Percentiles rank a stretch among this genome's conserved stretches.
These are phyloP conservation scores for Apodemia zela DNA, from an alignment of 2,888 invertebrate genomes.

Conservation along the genomic window DNA sequence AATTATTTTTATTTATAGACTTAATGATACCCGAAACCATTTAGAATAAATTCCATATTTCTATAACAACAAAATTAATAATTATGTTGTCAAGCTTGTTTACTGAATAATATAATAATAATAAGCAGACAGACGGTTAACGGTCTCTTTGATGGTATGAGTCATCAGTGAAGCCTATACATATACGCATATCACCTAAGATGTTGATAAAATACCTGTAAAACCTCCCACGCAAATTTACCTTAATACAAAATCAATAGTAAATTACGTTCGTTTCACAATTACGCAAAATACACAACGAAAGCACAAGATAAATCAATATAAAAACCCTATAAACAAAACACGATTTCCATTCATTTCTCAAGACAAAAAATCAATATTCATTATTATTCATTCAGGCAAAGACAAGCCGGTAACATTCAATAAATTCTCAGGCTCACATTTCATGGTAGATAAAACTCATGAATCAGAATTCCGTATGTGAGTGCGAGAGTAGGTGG, in stretches of 20 bases:
- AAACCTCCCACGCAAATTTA: no score
- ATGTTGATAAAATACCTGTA: background rate
- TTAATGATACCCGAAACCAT: no score
- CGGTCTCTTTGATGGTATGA: no score
- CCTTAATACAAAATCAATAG: background rate
- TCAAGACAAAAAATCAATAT: conserved; percentile 23
- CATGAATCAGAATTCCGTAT: conserved; percentile 77
- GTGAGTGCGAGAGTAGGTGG: conserved; percentile 63
- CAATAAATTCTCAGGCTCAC: conserved; percentile 64
- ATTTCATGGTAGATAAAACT: conserved; percentile 77
- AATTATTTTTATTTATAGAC: no score
- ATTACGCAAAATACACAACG: background rate
- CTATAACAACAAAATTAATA: no score
- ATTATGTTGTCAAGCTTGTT: no score
- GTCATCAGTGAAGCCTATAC: no score
- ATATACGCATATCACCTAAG: no score
- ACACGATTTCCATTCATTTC: conserved; percentile 19
- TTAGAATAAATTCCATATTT: no score
- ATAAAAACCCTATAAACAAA: background rate
- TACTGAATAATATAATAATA: no score
- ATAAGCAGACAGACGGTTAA: no score
- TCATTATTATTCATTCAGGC: conserved; percentile 54
- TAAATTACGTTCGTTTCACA: background rate
- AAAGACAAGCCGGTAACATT: conserved; percentile 62
- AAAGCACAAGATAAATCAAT: background rate